Conservation (phyloP, 2,888 invertebrate genomes). For the Amiota communis region DNA sequence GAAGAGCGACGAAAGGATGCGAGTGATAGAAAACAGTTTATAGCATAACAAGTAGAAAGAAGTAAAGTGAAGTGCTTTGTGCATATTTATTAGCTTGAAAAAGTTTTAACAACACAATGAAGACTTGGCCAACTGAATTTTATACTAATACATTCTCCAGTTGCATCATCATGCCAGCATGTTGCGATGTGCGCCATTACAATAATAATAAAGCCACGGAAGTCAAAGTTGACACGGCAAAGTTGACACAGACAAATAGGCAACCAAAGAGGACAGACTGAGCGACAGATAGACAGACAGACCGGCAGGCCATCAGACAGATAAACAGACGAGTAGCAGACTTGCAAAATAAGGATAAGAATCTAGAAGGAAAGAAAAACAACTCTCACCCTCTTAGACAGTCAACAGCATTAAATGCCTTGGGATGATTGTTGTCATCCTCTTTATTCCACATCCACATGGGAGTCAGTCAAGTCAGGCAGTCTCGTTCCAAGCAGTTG, state of each 20-base stretch:
- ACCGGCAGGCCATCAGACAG: not conserved
- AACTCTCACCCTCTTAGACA: not conserved
- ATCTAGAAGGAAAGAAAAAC: not conserved
- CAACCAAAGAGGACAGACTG: not conserved
- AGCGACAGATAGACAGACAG: no score
- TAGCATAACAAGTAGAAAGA: not conserved
- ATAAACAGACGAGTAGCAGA: no score
- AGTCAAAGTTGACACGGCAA: constrained; percentile 1
- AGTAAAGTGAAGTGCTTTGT: not conserved
- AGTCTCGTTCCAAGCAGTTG: not conserved
- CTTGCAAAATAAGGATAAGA: not conserved
- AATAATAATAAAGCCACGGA: not conserved
- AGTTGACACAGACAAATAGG: constrained; percentile 20
- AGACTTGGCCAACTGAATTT: not conserved
- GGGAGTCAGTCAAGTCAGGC: not conserved
- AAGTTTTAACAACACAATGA: not conserved
- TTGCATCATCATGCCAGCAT: not conserved
- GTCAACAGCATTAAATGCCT: not conserved
- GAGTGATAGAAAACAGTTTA: not conserved
- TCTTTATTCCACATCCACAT: no score
- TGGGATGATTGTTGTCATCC: not conserved
- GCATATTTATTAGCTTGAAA: not conserved
- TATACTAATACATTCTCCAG: not conserved
- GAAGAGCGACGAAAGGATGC: no score
- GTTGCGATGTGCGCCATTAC: not conserved